phyloP scores from a whole-genome alignment of 1,140 invertebrate genomes.

The Zaprionus inermis region DNA sequence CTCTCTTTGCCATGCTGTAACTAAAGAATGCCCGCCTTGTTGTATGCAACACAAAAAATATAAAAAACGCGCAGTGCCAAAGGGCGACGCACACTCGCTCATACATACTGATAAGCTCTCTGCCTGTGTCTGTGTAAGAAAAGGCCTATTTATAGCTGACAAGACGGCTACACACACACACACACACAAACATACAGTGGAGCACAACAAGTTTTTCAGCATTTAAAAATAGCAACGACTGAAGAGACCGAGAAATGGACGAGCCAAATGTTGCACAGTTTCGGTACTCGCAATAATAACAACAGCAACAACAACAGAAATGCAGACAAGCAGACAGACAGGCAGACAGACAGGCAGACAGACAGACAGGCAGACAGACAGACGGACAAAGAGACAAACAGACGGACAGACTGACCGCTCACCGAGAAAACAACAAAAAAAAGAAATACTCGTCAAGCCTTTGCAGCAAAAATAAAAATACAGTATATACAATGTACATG shows the following conservation, averaged over 20 bases:
- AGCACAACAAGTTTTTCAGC: conserved; percentile 21
- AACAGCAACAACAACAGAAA: background rate
- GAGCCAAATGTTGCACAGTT: conserved; percentile 30
- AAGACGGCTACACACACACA: conserved; percentile 12
- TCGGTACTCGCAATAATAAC: conserved; percentile 9
- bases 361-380: conserved; percentile 14
- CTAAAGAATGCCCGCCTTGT: conserved; percentile 44
- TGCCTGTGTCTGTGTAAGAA: conserved; percentile 27
- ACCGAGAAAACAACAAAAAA: conserved; percentile 17
- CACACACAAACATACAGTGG: conserved; percentile 7
- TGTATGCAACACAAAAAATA: conserved; percentile 62
- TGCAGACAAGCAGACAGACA: background rate
- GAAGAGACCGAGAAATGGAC: conserved; percentile 30
- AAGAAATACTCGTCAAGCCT: conserved; percentile 27
- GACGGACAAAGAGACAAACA: conserved; percentile 4
- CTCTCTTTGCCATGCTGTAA: background rate
- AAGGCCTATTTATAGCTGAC: conserved; percentile 36
- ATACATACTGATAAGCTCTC: conserved; percentile 16
- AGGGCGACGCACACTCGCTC: conserved; percentile 44
- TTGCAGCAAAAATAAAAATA: conserved; percentile 24
- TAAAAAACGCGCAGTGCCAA: conserved; percentile 46
- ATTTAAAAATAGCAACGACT: conserved; percentile 45
- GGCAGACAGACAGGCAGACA: conserved; percentile 5
- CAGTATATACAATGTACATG: background rate
- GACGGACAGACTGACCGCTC: conserved; percentile 21